Conservation (phyloP, 2,888 invertebrate genomes). For the Drosophila suboccidentalis region DNA sequence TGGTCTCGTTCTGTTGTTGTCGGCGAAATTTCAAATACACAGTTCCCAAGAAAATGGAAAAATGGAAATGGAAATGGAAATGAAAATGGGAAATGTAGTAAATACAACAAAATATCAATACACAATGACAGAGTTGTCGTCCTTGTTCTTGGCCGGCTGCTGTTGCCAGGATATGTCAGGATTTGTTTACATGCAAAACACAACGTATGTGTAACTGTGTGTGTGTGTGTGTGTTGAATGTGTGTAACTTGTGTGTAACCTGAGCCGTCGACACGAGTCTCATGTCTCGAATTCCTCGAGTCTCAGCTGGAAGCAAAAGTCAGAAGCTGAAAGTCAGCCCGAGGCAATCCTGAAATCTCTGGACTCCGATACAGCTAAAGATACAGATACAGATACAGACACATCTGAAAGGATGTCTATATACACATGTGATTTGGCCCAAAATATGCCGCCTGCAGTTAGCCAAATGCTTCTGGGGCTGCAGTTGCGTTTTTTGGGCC, state of each 20-base stretch:
- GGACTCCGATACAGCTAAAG: conserved; percentile 19
- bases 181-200: conserved; percentile 74
- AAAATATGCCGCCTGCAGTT: conserved; percentile 46
- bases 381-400: conserved; percentile 4
- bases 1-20: conserved; percentile 44
- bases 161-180: conserved; percentile 53
- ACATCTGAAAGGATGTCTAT: conserved; percentile 28
- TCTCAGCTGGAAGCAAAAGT: conserved; percentile 56
- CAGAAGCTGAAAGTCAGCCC: conserved; percentile 44
- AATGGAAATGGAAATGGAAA: conserved; percentile 14
- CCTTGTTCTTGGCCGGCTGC: conserved; percentile 37
- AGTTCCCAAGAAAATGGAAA: conserved; percentile 41
- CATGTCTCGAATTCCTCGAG: conserved; percentile 15
- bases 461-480: conserved; percentile 28
- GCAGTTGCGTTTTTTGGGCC: conserved; percentile 46
- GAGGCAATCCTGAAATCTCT: conserved; percentile 29
- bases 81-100: conserved; percentile 7
- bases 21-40: conserved; percentile 73
- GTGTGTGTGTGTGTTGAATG: conserved; percentile 9
- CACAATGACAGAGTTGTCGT: conserved; percentile 45
- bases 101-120: conserved; percentile 20
- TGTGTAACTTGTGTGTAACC: conserved; percentile 57
- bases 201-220: conserved; percentile 19
- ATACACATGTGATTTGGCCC: conserved; percentile 34
- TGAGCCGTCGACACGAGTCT: conserved; percentile 59